Evolutionary conservation across 2,888 invertebrate genomes (phyloP), one percentile per base, ranked within the genome.

Genomic region (Bugula neritina): DNA sequence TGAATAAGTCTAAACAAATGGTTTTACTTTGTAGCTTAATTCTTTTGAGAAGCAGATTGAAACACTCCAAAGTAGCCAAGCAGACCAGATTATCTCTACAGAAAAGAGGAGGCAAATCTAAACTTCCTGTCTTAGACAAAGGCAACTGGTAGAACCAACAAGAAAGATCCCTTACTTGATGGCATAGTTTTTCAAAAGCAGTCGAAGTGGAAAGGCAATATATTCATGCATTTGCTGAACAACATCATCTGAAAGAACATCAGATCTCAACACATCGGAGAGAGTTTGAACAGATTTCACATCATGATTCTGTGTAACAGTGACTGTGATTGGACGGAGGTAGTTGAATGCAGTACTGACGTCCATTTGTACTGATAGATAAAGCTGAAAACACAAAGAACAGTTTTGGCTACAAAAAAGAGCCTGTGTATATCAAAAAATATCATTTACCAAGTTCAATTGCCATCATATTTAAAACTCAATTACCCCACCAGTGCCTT

Each of bases 141-240:
- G n/a, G n/a, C n/a, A n/a, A n/a, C 52, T 52, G 21, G 52, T 21
- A 52, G 52, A 52, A 52, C 52, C 21, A 21, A n/a, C n/a, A n/a
- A n/a, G n/a, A n/a, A n/a, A n/a, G n/a, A n/a, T n/a, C n/a, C 5
- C 57, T 27, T 25, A 57, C 57, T 27, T 21, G 21, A 34, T 13
- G 27, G 29, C 63, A 34, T 63, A 63, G 21, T 63, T 21, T n/a
- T 63, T 63, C 5, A 63, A 31, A 3, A 63, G 31, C 10, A 63
- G 63, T 3, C 63, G 63, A 63, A 63, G 63, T 5, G 63, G 63
- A 63, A 63, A 63, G 10, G 63, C 63, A 29, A 63, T 63, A 31
- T 63, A 63, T n/a, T 63, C 63, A 31, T 63, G 31, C 63, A 63
- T 31, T 10, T 63, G 25, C 27, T 63, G 63, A 27, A 63, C 29